Evolutionary conservation across 2,113 vertebrate genomes (phyloP).

Genomic region (Carlito syrichta): DNA sequence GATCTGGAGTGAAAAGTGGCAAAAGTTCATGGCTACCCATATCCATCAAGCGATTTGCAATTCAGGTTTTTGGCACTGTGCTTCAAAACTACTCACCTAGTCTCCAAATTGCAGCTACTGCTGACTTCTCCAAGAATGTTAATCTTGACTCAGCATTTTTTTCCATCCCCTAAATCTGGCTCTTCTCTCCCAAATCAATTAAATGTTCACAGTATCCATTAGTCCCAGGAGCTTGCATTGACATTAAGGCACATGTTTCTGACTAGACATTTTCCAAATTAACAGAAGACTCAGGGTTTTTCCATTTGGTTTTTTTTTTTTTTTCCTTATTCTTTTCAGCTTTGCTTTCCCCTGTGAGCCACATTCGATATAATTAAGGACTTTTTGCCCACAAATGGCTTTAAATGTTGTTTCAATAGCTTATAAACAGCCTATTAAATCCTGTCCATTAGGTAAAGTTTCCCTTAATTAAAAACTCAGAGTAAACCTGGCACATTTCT

Average conservation of each 20-base stretch:
- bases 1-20: not conserved
- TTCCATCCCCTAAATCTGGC: not conserved
- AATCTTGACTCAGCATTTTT: not conserved
- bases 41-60: not conserved
- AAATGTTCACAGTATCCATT: not conserved
- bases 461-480: conserved; percentile 63
- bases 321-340: not conserved
- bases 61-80: not conserved
- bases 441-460: conserved; percentile 38
- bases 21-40: not conserved
- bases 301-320: not conserved
- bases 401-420: conserved; percentile 59
- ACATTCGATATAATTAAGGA: conserved; percentile 50
- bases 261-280: conserved; percentile 5
- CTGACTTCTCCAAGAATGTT: not conserved
- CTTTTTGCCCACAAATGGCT: conserved; percentile 4
- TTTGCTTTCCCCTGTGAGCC: conserved; percentile 37
- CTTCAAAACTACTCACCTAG: not conserved
- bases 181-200: not conserved
- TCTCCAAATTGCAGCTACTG: not conserved
- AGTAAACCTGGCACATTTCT: conserved; percentile 31
- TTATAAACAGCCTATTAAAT: conserved; percentile 41
- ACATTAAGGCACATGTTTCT: not conserved
- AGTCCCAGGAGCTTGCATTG: not conserved
- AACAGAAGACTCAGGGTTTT: not conserved